Evolutionary conservation across 2,888 invertebrate genomes (phyloP), one percentile per base, ranked within the genome.

Genomic region (Drosophila pseudotalamancana): DNA sequence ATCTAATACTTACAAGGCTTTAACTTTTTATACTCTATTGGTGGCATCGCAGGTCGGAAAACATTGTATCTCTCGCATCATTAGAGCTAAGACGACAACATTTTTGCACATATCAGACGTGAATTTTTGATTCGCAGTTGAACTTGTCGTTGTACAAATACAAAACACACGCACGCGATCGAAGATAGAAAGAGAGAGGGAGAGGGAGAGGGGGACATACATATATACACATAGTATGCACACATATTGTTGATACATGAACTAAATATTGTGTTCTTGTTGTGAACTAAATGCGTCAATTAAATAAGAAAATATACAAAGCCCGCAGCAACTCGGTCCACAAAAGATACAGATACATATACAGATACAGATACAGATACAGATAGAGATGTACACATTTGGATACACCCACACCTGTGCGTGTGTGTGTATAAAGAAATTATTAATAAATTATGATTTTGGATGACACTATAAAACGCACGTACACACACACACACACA

Each of bases 381-480:
- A 46, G 42, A 50, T 34, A 59, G 29, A 54, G 4, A 56, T 23
- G 39, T 19, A 53, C 25, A 49, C 39, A 42, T 37, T 37, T 34
- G 29, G 1, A 25, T 29, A 57, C 55, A 56, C 56, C 57, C 63
- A 59, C 63, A 63, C 59, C 55, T 69, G 23, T 48, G 50, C 54
- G 31, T 43, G 21, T 27, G 29, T 46, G 16, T 56, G 34, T 51
- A 29, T 49, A 35, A 55, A 40, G 39, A 64, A 70, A 85, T 82
- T 86, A 81, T 86, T 86, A 86, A 83, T 81, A 81, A 81, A 81
- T 86, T 81, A 79, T 69, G 80, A 68, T 73, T 84, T 76, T 62
- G 55, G 80, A 69, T 81, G 81, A 77, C 87, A 80, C 72, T 78
- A 75, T 67, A 82, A 80, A 82, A 75, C 68, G 66, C 59, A 27